A percentile compares a stretch with the other conserved stretches of the same genome.
Conservation (phyloP, 2,797 vertebrate species). For the Pangasius larnaudii region DNA sequence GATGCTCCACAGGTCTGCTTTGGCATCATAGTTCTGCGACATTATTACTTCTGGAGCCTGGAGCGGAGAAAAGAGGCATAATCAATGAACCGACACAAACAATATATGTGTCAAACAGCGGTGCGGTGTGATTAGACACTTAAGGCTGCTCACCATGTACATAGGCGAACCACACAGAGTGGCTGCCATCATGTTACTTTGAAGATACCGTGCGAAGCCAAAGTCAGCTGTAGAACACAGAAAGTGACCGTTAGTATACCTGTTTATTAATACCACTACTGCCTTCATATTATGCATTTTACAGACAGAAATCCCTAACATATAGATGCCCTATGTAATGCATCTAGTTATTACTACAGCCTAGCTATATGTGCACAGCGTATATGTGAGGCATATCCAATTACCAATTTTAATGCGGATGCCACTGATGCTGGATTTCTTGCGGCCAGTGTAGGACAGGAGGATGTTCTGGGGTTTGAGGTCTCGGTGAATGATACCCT, state of each 20-base stretch:
- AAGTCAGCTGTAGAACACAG: slow-evolving; percentile 87
- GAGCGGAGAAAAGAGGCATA: slow-evolving; percentile 13
- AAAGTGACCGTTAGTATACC: slow-evolving; percentile 8
- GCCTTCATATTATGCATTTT: slow-evolving; percentile 12
- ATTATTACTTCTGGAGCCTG: slow-evolving; percentile 98
- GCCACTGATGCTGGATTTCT: slow-evolving; percentile 85
- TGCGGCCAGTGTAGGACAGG: slow-evolving; percentile 85
- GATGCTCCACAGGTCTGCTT: slow-evolving; percentile 96
- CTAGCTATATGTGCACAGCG: not conserved
- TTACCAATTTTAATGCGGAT: slow-evolving; percentile 96
- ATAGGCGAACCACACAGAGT: slow-evolving; percentile 96
- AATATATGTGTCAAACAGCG: not conserved
- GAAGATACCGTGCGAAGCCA: slow-evolving; percentile 95
- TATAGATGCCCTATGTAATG: not conserved
- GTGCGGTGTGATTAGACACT: not conserved
- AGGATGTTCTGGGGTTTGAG: slow-evolving; percentile 97
- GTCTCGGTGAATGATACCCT: slow-evolving; percentile 95
- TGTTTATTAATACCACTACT: slow-evolving; percentile 54
- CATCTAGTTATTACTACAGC: not conserved
- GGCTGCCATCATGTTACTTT: slow-evolving; percentile 99
- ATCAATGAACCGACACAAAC: not conserved
- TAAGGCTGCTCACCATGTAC: slow-evolving; percentile 89
- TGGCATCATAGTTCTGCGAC: slow-evolving; percentile 97
- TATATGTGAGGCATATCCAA: not conserved
- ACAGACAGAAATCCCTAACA: not conserved